A percentile compares a stretch with the other conserved stretches of the same genome.
phyloP scores from a whole-genome alignment of 2,113 vertebrate species.

The Lepus europaeus region DNA sequence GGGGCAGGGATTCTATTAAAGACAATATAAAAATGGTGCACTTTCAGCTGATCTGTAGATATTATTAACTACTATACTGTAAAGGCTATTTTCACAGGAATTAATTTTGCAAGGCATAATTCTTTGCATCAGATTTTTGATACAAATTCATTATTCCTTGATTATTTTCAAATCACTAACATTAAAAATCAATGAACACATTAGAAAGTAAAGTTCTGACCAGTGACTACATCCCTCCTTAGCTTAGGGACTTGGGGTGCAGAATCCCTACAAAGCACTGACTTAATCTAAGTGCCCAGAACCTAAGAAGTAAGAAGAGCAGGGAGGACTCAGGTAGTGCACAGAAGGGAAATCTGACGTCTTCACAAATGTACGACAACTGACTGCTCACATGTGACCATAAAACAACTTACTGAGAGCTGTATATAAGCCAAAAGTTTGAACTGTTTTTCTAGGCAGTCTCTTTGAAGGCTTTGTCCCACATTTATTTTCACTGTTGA shows the following conservation, averaged over 20 bases:
- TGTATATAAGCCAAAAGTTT: background rate
- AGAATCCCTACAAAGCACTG: background rate
- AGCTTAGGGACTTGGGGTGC: background rate
- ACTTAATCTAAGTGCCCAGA: slow-evolving; percentile 3
- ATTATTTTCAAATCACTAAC: slow-evolving; percentile 52
- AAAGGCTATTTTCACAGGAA: background rate
- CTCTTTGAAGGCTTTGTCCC: background rate
- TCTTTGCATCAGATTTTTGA: slow-evolving; percentile 34
- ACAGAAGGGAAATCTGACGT: background rate
- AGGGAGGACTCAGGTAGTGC: slow-evolving; percentile 13
- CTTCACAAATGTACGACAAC: background rate
- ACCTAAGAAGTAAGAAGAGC: background rate
- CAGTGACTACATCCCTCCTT: background rate
- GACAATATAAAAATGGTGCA: background rate
- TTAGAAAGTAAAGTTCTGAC: slow-evolving; percentile 48
- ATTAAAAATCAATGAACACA: slow-evolving; percentile 20
- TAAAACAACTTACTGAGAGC: background rate
- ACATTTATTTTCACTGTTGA: background rate
- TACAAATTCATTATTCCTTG: slow-evolving; percentile 54
- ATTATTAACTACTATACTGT: background rate
- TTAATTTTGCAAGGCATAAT: background rate
- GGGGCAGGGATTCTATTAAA: background rate
- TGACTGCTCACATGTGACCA: background rate
- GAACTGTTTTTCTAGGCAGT: slow-evolving; percentile 15
- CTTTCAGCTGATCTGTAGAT: background rate